Percentiles rank a stretch among this genome's conserved stretches.
Evolutionary conservation across 2,888 invertebrate species (phyloP).

Genomic region (Clepsis dumicolana): DNA sequence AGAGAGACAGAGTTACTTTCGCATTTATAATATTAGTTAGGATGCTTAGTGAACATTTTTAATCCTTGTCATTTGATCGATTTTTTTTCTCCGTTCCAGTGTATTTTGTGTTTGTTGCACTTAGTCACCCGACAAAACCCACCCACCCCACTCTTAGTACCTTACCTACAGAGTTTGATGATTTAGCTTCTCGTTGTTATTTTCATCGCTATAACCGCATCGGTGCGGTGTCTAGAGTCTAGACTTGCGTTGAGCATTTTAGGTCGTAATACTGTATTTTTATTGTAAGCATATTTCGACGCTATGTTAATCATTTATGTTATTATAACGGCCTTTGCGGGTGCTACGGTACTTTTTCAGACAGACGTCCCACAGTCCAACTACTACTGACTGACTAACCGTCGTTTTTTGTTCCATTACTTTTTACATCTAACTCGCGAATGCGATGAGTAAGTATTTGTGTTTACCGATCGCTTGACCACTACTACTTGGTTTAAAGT

Average conservation of each 20-base stretch:
- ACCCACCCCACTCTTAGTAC: background rate
- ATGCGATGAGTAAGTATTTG: background rate
- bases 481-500: background rate
- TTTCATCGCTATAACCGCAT: background rate
- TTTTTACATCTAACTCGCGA: slow-evolving; percentile 27
- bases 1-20: too few species aligned
- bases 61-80: background rate
- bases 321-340: slow-evolving; percentile 27
- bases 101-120: background rate
- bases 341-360: slow-evolving; percentile 33
- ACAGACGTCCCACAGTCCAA: slow-evolving; percentile 8
- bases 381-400: background rate
- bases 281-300: slow-evolving; percentile 3
- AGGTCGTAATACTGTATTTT: slow-evolving; percentile 2
- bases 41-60: background rate
- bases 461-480: slow-evolving; percentile 1
- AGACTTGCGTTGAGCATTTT: slow-evolving; percentile 8
- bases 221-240: background rate
- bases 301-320: slow-evolving; percentile 28
- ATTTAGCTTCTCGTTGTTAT: background rate
- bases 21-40: too few species aligned
- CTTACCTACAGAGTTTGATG: background rate
- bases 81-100: background rate
- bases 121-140: slow-evolving; percentile 1
- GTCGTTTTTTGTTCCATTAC: slow-evolving; percentile 23